A percentile compares a stretch with the other conserved stretches of the same genome.
Conservation (phyloP, 1,140 invertebrate genomes). For the Conopomorpha cramerella region DNA sequence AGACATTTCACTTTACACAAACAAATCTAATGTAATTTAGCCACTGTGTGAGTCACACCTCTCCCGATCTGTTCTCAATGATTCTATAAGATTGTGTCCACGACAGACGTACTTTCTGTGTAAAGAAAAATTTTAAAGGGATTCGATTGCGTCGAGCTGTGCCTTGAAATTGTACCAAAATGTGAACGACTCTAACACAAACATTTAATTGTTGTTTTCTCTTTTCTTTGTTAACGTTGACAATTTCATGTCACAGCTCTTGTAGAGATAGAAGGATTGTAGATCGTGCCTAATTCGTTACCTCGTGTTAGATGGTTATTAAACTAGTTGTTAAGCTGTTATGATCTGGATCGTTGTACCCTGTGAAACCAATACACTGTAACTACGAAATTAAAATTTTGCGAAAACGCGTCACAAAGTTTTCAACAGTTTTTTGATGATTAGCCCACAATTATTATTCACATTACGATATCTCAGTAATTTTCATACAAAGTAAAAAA, state of each 20-base stretch:
- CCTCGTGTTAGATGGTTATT: conserved; percentile 19
- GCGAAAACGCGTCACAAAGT: too few relatives aligned
- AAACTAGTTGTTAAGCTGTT: conserved; percentile 26
- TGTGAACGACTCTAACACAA: not conserved
- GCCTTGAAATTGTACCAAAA: not conserved
- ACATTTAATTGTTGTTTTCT: not conserved
- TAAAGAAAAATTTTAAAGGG: not conserved
- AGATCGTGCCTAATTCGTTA: conserved; percentile 22
- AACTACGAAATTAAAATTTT: too few relatives aligned
- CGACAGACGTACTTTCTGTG: too few relatives aligned
- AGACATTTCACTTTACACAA: conserved; percentile 23
- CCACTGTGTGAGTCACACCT: not conserved
- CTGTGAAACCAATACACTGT: too few relatives aligned
- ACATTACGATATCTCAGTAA: too few relatives aligned
- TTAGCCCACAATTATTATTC: too few relatives aligned
- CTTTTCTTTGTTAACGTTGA: conserved; percentile 9
- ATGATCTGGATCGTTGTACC: conserved; percentile 31
- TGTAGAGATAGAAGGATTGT: conserved; percentile 6
- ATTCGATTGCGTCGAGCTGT: not conserved
- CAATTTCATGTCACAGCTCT: not conserved
- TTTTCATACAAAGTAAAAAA: too few relatives aligned
- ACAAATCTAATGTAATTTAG: not conserved
- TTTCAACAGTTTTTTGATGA: too few relatives aligned
- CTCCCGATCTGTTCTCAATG: not conserved
- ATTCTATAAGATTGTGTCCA: not conserved